Percentiles rank a stretch among this genome's conserved stretches.
Conservation (phyloP, 2,888 invertebrate genomes). For the Scelioninae gen. 2 region DNA sequence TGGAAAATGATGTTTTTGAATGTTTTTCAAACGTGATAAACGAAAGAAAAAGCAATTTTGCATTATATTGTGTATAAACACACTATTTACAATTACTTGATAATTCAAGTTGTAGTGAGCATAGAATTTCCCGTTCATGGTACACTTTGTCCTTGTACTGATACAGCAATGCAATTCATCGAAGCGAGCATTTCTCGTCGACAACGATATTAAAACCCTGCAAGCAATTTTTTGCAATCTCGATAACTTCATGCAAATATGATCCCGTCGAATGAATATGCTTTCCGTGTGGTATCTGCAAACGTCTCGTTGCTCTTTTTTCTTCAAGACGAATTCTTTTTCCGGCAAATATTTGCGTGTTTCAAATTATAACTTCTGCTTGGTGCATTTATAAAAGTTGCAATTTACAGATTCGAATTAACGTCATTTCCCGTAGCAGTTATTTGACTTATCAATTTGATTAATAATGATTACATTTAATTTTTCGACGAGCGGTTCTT, state of each 20-base stretch:
- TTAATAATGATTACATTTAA: not conserved
- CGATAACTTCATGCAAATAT: conserved; percentile 50
- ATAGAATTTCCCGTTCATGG: conserved; percentile 14
- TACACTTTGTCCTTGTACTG: conserved; percentile 26
- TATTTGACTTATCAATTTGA: not conserved
- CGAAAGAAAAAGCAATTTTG: not conserved
- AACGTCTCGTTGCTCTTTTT: conserved; percentile 25
- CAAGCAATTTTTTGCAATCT: conserved; percentile 43
- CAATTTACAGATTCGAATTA: not conserved
- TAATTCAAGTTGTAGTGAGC: conserved; percentile 14
- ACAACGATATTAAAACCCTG: conserved; percentile 52
- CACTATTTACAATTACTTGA: conserved; percentile 4
- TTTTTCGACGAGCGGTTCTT: too few relatives aligned
- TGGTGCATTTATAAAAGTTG: conserved; percentile 3
- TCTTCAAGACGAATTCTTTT: conserved; percentile 31
- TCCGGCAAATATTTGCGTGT: conserved; percentile 20
- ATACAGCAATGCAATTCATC: conserved; percentile 38
- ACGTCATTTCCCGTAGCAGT: not conserved
- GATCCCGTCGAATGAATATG: conserved; percentile 51
- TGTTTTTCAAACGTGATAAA: too few relatives aligned
- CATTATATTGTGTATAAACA: not conserved
- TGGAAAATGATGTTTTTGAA: too few relatives aligned
- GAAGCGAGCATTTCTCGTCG: conserved; percentile 44
- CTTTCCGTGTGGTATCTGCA: conserved; percentile 29
- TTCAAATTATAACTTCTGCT: conserved; percentile 21